Evolutionary conservation across 2,888 invertebrate genomes (phyloP), one percentile per base, ranked within the genome.

Genomic region (Diplazon laetatorius): DNA sequence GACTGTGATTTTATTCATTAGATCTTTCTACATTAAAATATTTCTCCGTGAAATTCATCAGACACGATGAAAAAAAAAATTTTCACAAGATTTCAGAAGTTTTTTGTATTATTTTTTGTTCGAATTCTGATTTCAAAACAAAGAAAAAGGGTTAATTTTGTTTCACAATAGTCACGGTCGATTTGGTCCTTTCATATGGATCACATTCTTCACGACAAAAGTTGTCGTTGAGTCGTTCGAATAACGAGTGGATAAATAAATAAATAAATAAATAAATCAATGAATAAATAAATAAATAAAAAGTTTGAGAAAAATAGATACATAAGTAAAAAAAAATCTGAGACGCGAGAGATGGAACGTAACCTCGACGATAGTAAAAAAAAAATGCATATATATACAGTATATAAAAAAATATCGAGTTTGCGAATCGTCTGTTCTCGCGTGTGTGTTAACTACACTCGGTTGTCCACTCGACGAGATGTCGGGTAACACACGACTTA

Each of bases 381-480:
- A n/a, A n/a, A n/a, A n/a, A n/a, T n/a, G n/a, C n/a, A n/a, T n/a
- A n/a, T n/a, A n/a, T n/a, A n/a, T n/a, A n/a, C n/a, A n/a, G n/a
- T n/a, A n/a, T n/a, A n/a, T n/a, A n/a, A n/a, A n/a, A 72, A 57
- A 65, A 74, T 74, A 74, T 78, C 74, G 70, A 70, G 46, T 74
- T 78, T 74, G 74, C 71, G 70, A 65, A 70, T 50, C 44, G 74
- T 55, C n/a, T 74, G 42, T 65, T 65, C 16, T n/a, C n/a, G n/a
- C n/a, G 37, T 46, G 65, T 78, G 74, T 78, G 74, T 74, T 70
- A 65, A 74, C 70, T 74, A 52, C 59, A 73, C 44, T 52, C 65
- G 65, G 50, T 2, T 78, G 65, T 66, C 66, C 70, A 70, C 74
- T 70, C 60, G 70, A 78, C 74, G 66, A 70, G 70, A 66, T 60